Conservation (phyloP, 2,888 invertebrate genomes). For the Neoascia interrupta region DNA sequence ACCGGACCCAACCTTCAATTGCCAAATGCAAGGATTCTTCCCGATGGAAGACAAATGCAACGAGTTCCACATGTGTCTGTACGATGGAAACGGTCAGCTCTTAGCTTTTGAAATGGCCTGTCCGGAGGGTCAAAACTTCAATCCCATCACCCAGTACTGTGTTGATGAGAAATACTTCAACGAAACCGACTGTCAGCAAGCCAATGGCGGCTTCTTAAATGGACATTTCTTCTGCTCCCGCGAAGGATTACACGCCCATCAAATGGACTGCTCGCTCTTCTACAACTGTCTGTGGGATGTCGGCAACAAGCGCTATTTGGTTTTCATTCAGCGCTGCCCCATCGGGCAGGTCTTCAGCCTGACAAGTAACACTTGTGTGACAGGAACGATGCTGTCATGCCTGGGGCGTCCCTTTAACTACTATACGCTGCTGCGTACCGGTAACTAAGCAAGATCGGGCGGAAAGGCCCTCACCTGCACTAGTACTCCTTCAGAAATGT, state of each 20-base stretch:
- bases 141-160: conserved; percentile 70
- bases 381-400: conserved; percentile 30
- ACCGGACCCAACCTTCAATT: conserved; percentile 49
- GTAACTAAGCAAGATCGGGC: background rate
- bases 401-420: conserved; percentile 35
- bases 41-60: conserved; percentile 70
- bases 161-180: background rate
- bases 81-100: conserved; percentile 29
- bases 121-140: conserved; percentile 71
- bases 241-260: conserved; percentile 51
- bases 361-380: conserved; percentile 30
- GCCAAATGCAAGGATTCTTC: conserved; percentile 72
- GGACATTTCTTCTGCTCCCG: conserved; percentile 40
- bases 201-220: background rate
- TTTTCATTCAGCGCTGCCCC: conserved; percentile 39
- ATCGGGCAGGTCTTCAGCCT: conserved; percentile 40
- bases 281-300: conserved; percentile 53
- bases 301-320: conserved; percentile 27
- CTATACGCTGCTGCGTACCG: conserved; percentile 1
- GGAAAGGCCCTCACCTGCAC: background rate
- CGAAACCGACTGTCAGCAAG: conserved; percentile 69
- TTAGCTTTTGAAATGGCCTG: conserved; percentile 57
- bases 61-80: conserved; percentile 70
- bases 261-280: conserved; percentile 55
- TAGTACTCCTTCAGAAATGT: conserved; percentile 6